Base-by-base conservation (phyloP, 2,113 vertebrate genomes). In the Delphinapterus leucas region DNA sequence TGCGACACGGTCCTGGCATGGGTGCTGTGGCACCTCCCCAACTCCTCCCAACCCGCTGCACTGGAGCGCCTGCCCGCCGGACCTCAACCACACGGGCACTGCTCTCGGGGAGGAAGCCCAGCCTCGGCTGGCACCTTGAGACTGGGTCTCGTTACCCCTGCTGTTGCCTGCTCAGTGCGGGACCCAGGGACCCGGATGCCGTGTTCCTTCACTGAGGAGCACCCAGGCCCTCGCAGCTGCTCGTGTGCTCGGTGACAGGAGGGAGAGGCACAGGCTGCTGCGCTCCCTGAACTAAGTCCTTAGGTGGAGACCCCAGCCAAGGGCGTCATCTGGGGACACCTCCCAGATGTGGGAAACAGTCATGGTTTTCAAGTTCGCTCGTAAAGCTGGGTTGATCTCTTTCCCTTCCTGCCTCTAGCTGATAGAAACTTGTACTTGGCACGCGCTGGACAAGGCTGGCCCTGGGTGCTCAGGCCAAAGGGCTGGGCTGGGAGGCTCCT, bases 1-100 rank as follows among this genome's bases (percentile, higher is more conserved):
- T 99, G 99, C 97, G 99, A 99, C 96, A 99, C 98, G 0, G 98
- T 99, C 97, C 88, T 99, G 86, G 98, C 98, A 49, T 99, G 99
- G 99, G 99, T 99, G 74, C 98, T 99, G 76, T 99, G 99, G 99
- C 99, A 99, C 97, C 98, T 99, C 47, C 98, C 99, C 91, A 99
- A 99, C 96, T 99, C 99, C 68, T 99, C 99, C 97, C 99, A 99
- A 97, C 49, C 99, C 99, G 0, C 98, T 99, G 95, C 99, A 99
- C 7, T 99, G 99, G 99, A 98, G 98, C 3, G 17, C 90, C 17
- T 99, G 99, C 93, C 99, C 99, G 0, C 90, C 98, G 25, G 98
- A 98, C 36, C 93, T 92, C 41, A 99, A 99, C 96, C 97, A n/a
- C 74, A 99, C 99, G 98, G 99, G 99, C 99, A 36, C 33, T 13